These are phyloP conservation scores for Esox niger DNA, from an alignment of 2,113 vertebrate species.

Conservation along the genomic window DNA sequence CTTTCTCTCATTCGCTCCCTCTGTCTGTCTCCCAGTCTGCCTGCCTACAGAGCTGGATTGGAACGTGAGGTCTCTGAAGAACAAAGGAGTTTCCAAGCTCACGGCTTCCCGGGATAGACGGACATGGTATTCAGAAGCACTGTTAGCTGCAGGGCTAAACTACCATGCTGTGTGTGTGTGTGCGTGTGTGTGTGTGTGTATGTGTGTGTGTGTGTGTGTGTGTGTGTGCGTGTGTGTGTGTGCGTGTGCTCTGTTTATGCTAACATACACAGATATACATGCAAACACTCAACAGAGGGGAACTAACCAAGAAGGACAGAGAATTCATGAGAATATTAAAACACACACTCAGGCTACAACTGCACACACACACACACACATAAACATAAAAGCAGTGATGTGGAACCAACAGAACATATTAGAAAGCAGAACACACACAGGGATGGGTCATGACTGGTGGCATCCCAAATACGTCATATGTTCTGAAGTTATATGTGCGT, in stretches of 20 bases:
- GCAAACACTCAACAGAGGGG: neutral
- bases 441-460: neutral
- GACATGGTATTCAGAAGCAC: too few species aligned
- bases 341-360: neutral
- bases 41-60: neutral
- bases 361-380: neutral
- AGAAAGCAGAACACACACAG: neutral
- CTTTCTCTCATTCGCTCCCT: neutral
- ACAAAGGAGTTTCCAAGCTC: neutral
- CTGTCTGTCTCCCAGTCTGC: neutral
- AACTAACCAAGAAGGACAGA: neutral
- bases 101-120: neutral
- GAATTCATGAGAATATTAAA: neutral
- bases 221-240: neutral
- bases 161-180: too few species aligned
- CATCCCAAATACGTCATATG: neutral
- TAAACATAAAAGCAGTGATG: neutral
- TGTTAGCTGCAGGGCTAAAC: too few species aligned
- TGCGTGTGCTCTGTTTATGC: neutral
- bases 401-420: neutral
- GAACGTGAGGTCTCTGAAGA: neutral
- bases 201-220: too few species aligned
- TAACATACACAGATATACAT: neutral
- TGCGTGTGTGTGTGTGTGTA: too few species aligned
- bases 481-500: neutral